Conservation (phyloP, 2,888 invertebrate species). For the Coremacera marginata region DNA sequence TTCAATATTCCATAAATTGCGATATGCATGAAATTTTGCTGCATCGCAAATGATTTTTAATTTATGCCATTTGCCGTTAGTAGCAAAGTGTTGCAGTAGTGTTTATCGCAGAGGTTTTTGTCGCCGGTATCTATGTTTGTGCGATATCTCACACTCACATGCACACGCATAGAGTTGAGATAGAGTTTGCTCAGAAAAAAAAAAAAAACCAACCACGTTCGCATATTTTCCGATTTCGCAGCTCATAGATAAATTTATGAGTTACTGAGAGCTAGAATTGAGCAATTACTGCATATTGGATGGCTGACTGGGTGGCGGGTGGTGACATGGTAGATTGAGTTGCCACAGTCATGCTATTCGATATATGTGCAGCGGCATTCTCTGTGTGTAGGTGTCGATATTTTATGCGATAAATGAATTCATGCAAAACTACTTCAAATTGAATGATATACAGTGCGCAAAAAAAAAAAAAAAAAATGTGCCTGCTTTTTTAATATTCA, state of each 20-base stretch:
- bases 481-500: neutral
- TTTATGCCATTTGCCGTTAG: constrained; percentile 16
- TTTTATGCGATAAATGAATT: neutral
- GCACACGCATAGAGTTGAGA: neutral
- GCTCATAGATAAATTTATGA: constrained; percentile 15
- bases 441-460: neutral
- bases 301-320: neutral
- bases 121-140: neutral
- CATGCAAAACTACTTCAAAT: neutral
- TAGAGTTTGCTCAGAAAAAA: neutral
- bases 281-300: too few species aligned
- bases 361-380: neutral
- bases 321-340: neutral
- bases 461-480: too few species aligned
- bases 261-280: neutral
- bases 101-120: neutral
- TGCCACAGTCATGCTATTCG: neutral
- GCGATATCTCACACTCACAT: neutral
- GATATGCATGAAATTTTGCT: constrained; percentile 11
- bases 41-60: constrained; percentile 15
- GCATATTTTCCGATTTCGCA: neutral
- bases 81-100: too few species aligned
- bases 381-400: too few species aligned
- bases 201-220: neutral
- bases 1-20: constrained; percentile 20